Evolutionary conservation across 2,888 invertebrate genomes (phyloP), one percentile per base, ranked within the genome.

Genomic region (Diachrysia chrysitis): DNA sequence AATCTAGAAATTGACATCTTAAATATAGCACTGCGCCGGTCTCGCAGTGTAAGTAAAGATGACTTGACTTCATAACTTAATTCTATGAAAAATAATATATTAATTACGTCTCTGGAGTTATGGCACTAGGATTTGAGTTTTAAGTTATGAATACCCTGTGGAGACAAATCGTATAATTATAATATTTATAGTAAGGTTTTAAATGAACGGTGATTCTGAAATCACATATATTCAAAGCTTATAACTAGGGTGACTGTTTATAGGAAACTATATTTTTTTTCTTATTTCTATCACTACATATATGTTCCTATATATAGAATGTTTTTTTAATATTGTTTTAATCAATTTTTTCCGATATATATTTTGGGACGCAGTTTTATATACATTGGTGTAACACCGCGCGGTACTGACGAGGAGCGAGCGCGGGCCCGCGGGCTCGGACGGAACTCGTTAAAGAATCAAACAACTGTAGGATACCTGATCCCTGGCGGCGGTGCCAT

Each of bases 231-330:
- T 81, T 78, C 78, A 80, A 77, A 76, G 79, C 82, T 84, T 81
- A 79, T 72, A 69, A 76, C 68, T 83, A 79, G 81, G 81, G 82
- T 81, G 80, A 81, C 79, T 79, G 76, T 81, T 79, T 82, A 77
- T 79, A 74, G 77, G 78, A 76, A 73, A 76, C 66, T 79, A 66
- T 72, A 65, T 78, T 73, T 79, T 81, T n/a, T 66, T 76, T 82
- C 67, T 67, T 69, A 73, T 81, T 81, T 82, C 77, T 81, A 76
- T 78, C 71, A 72, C 71, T 78, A 82, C 84, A 83, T 86, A 82
- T 84, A 83, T 86, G 88, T 89, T 89, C 87, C 87, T 88, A 84
- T 79, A 74, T 80, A 83, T 79, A 80, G 78, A 77, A 76, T 42
- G 42, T 79, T 81, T 82, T 86, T 83, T 78, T 72, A 64, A 57